phyloP scores from a whole-genome alignment of 2,797 vertebrate genomes.

The Sternotherus odoratus region DNA sequence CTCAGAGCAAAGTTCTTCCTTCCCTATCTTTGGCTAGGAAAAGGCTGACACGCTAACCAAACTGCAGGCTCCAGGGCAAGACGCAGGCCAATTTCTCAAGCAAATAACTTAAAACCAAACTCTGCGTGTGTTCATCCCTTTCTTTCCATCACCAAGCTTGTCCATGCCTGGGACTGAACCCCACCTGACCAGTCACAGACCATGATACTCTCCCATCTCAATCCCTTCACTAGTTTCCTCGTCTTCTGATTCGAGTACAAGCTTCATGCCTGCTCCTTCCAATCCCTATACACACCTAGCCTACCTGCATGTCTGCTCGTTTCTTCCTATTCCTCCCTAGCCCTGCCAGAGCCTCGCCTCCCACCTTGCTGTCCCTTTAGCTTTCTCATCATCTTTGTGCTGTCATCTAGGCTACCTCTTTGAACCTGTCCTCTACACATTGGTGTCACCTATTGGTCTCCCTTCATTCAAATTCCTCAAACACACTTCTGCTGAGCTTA shows the following conservation, averaged over 20 bases:
- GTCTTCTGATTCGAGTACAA: neutral
- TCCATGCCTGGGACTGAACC: neutral
- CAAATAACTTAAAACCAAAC: neutral
- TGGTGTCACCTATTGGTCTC: fast-evolving
- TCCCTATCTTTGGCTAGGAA: neutral
- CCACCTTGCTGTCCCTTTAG: neutral
- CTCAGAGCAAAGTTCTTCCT: neutral
- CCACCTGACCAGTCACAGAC: neutral
- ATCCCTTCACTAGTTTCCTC: neutral
- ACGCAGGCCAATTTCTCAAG: neutral
- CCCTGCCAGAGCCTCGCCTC: neutral
- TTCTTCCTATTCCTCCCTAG: neutral
- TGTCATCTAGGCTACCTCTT: neutral
- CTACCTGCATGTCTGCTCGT: fast-evolving
- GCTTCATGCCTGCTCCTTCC: neutral
- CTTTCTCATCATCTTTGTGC: neutral
- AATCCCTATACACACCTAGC: neutral
- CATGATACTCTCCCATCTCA: neutral
- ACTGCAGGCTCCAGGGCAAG: neutral
- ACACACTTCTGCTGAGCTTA: neutral
- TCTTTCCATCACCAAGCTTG: neutral
- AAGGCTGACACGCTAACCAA: neutral
- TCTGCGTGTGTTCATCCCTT: neutral
- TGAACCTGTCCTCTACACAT: neutral
- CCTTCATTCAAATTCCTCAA: neutral